Evolutionary conservation across 2,888 invertebrate genomes (phyloP).

Genomic region (Pedicia rivosa): DNA sequence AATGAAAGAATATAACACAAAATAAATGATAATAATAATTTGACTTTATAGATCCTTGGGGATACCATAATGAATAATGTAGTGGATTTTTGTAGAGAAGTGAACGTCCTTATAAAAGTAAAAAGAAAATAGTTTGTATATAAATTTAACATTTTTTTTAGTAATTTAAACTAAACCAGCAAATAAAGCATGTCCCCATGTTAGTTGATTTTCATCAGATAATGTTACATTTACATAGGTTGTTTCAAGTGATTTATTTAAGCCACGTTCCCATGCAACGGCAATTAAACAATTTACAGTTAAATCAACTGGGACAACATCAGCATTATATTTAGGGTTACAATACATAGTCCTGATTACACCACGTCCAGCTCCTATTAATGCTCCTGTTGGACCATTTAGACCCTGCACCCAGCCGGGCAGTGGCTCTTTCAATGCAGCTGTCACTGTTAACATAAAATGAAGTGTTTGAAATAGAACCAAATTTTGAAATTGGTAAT

Average conservation of each 20-base stretch:
- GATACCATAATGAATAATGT: conserved; percentile 63
- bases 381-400: conserved; percentile 75
- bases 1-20: conserved; percentile 52
- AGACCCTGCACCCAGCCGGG: conserved; percentile 86
- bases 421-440: conserved; percentile 57
- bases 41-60: conserved; percentile 55
- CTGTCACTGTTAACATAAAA: conserved; percentile 45
- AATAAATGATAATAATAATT: conserved; percentile 47
- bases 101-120: too few relatives aligned
- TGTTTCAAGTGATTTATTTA: conserved; percentile 15
- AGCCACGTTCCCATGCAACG: conserved; percentile 48
- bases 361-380: conserved; percentile 67
- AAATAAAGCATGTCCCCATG: conserved; percentile 71
- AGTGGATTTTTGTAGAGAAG: conserved; percentile 55
- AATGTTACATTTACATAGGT: conserved; percentile 48
- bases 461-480: too few relatives aligned
- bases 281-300: conserved; percentile 65
- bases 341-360: conserved; percentile 76
- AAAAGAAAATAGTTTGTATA: too few relatives aligned
- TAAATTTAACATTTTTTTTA: too few relatives aligned
- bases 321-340: conserved; percentile 37
- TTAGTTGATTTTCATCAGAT: conserved; percentile 58
- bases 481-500: neutral
- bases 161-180: too few relatives aligned
- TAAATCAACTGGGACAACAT: conserved; percentile 64